A percentile compares a stretch with the other conserved stretches of the same genome.
Evolutionary conservation across 1,140 invertebrate species (phyloP).

Genomic region (Ceratosolen fusciceps): DNA sequence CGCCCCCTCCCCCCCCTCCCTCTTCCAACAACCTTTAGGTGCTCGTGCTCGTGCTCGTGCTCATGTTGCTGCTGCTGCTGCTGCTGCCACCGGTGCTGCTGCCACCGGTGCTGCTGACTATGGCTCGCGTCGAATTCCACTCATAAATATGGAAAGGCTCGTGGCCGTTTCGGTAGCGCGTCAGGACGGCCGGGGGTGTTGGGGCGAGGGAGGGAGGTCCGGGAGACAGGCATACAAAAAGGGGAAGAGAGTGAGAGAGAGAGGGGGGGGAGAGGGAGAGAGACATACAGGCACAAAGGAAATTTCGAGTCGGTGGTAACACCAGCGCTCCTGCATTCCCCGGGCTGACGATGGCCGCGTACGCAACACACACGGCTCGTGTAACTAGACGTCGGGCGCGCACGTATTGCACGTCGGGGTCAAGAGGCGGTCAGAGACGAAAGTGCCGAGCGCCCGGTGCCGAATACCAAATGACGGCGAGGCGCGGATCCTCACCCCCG

Average conservation of each 20-base stretch:
- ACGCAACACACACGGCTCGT: neutral
- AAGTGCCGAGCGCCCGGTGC: conserved; percentile 64
- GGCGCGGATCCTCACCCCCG: conserved; percentile 49
- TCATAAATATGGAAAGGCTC: conserved; percentile 25
- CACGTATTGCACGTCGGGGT: conserved; percentile 46
- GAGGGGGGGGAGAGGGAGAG: neutral
- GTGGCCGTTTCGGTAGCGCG: neutral
- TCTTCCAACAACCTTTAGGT: too few relatives aligned
- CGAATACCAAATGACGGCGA: conserved; percentile 63
- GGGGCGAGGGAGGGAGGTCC: neutral
- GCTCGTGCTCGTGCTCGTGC: too few relatives aligned
- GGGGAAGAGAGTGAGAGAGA: neutral
- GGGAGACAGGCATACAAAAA: neutral
- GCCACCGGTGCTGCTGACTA: too few relatives aligned
- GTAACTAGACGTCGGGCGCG: neutral
- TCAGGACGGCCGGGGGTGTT: too few relatives aligned
- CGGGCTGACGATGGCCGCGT: neutral
- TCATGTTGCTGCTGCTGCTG: too few relatives aligned
- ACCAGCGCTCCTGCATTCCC: conserved; percentile 5
- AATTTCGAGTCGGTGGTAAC: neutral
- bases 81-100: too few relatives aligned
- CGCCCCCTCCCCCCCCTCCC: too few relatives aligned
- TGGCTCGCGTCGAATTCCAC: neutral
- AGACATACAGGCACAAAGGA: neutral
- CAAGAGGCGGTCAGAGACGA: conserved; percentile 54